Percentiles rank a stretch among this genome's conserved stretches.
These are phyloP conservation scores for Lichenostomus cassidix DNA, from an alignment of 2,113 vertebrate species.

Conservation along the genomic window DNA sequence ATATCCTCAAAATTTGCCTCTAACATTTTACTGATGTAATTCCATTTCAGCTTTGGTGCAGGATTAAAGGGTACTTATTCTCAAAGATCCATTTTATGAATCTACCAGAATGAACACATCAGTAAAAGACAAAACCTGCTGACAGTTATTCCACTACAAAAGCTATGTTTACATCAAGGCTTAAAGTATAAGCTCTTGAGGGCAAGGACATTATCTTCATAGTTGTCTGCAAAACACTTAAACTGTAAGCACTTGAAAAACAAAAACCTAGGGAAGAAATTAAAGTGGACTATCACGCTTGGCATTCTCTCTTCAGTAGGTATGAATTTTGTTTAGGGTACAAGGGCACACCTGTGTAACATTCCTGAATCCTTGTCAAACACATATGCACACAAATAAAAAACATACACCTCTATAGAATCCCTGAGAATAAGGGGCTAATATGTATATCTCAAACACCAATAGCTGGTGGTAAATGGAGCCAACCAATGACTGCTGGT, in stretches of 20 bases:
- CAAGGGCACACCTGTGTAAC: background rate
- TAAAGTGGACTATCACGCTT: background rate
- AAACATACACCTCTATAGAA: background rate
- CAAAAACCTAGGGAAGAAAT: background rate
- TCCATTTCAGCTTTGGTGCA: background rate
- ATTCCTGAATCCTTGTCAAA: background rate
- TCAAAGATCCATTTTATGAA: background rate
- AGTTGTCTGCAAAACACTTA: background rate
- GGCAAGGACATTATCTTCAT: background rate
- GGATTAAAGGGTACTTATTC: background rate
- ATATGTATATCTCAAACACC: accelerated
- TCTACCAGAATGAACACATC: background rate
- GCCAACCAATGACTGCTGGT: accelerated
- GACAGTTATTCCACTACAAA: background rate
- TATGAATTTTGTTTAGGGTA: background rate
- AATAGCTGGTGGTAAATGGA: background rate
- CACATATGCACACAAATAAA: background rate
- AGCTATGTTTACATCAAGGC: background rate
- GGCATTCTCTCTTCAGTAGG: background rate
- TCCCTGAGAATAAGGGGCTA: background rate
- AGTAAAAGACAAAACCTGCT: background rate
- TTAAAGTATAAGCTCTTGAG: background rate
- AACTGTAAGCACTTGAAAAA: background rate
- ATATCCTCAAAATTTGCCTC: background rate
- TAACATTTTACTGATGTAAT: background rate